phyloP scores from a whole-genome alignment of 2,888 invertebrate species.

The Oligia strigilis region DNA sequence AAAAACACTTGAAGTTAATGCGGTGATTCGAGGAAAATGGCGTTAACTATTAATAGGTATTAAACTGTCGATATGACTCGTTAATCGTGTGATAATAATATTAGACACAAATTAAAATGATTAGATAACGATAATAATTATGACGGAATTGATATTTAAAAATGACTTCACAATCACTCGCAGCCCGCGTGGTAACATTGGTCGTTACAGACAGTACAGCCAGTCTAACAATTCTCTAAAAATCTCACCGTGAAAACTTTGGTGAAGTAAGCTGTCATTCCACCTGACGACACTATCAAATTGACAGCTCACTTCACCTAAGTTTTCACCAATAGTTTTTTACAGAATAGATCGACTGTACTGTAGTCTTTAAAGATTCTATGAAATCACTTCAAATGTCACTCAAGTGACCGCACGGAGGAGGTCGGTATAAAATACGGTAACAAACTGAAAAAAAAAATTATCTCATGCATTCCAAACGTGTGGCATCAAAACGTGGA shows the following conservation, averaged over 20 bases:
- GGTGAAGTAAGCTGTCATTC: neutral
- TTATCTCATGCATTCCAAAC: too few relatives aligned
- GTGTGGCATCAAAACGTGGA: too few relatives aligned
- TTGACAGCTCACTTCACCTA: neutral
- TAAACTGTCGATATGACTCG: neutral
- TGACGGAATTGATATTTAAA: slow-evolving; percentile 15
- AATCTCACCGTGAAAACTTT: neutral
- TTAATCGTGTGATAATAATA: slow-evolving; percentile 14
- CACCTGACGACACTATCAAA: neutral
- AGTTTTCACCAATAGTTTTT: neutral
- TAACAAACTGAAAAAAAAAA: too few relatives aligned
- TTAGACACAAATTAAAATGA: slow-evolving; percentile 18
- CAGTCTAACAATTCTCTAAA: neutral
- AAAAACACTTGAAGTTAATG: slow-evolving; percentile 22
- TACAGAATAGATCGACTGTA: neutral
- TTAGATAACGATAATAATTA: slow-evolving; percentile 22
- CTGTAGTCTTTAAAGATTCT: neutral
- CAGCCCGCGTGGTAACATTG: slow-evolving; percentile 1
- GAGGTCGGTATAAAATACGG: neutral
- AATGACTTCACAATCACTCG: slow-evolving; percentile 29
- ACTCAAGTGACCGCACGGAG: neutral
- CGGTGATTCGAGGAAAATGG: slow-evolving; percentile 25
- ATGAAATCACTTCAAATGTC: neutral
- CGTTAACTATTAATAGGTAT: neutral
- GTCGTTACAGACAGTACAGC: neutral